These are phyloP conservation scores for Panulirus ornatus DNA, from an alignment of 1,140 invertebrate genomes.

Conservation along the genomic window DNA sequence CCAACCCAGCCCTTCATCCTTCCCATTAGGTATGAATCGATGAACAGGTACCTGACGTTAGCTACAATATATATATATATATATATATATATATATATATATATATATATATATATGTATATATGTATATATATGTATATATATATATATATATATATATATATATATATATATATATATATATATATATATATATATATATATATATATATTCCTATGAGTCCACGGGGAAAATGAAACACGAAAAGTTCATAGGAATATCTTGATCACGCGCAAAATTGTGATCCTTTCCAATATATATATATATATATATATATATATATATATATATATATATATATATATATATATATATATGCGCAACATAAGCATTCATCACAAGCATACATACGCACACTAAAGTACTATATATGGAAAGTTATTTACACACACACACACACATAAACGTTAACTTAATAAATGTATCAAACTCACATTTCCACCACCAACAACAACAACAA, in stretches of 20 bases:
- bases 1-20: no score
- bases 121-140: neutral
- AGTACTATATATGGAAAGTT: neutral
- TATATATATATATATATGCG: neutral
- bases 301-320: neutral
- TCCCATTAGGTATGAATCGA: no score
- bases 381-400: neutral
- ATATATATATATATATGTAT: conserved; percentile 44
- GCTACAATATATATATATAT: conserved; percentile 23
- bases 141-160: neutral
- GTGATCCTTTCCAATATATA: no score
- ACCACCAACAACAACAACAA: no score
- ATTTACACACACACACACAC: conserved; percentile 7
- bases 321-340: neutral
- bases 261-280: no score
- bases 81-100: conserved; percentile 47
- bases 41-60: no score
- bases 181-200: conserved; percentile 4
- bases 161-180: neutral
- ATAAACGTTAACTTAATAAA: no score
- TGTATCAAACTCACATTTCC: no score
- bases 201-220: no score
- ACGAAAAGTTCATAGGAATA: no score
- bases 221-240: no score
- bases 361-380: neutral